Conservation (phyloP, 2,888 invertebrate species). For the Iselma pallidipennis region DNA sequence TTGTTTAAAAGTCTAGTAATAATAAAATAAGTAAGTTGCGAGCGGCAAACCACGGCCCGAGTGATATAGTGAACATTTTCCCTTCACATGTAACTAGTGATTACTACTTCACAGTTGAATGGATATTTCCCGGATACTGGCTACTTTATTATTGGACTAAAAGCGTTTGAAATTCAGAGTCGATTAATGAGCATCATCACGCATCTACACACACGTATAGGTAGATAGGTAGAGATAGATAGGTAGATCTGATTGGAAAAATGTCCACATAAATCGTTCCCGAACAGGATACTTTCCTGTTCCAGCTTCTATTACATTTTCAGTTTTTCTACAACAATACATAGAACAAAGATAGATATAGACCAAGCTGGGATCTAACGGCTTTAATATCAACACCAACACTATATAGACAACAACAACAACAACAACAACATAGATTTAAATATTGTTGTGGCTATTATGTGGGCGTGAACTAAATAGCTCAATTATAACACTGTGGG, state of each 20-base stretch:
- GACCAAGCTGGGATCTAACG: no score
- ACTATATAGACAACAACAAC: background rate
- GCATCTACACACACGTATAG: background rate
- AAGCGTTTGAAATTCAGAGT: constrained; percentile 42
- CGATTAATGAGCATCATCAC: constrained; percentile 38
- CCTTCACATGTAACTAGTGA: constrained; percentile 34
- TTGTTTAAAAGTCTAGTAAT: background rate
- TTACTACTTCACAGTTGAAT: constrained; percentile 48
- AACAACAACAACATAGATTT: constrained; percentile 2
- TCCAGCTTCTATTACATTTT: no score
- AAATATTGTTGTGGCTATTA: constrained; percentile 15
- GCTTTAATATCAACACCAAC: background rate
- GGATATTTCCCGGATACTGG: constrained; percentile 48
- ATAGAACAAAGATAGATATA: no score
- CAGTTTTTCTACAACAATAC: no score
- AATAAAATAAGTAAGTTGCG: background rate
- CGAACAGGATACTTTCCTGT: no score
- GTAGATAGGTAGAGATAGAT: background rate
- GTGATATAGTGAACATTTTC: constrained; percentile 39
- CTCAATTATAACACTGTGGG: constrained; percentile 30
- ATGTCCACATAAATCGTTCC: constrained; percentile 9
- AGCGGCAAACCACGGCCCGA: background rate
- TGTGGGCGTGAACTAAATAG: constrained; percentile 31
- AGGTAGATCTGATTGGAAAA: constrained; percentile 10
- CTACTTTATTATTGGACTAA: constrained; percentile 43